Evolutionary conservation across 37 sponge, comb jelly and placozoan genomes (phyloP).

Genomic region (Cladorhizidae sp.): DNA sequence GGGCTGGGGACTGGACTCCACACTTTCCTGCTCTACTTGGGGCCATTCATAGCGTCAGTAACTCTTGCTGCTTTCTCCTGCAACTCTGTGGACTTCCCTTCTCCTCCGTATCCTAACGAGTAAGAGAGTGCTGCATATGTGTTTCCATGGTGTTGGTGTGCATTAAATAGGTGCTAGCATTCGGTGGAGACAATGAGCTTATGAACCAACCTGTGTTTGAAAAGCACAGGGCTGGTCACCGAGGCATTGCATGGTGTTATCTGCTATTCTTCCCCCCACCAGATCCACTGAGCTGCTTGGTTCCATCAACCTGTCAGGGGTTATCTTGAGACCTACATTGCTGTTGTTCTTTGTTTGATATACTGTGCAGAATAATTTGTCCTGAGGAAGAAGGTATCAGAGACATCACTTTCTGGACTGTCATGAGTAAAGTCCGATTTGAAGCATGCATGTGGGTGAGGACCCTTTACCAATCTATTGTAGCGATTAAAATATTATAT

Average conservation of each 20-base stretch:
- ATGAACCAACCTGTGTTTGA: too few relatives aligned
- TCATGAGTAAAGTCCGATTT: constrained; percentile 91
- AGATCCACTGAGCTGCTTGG: too few relatives aligned
- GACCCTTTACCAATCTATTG: background rate
- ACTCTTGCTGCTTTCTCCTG: constrained; percentile 98
- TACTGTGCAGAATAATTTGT: constrained; percentile 55
- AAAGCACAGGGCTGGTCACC: too few relatives aligned
- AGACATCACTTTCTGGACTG: constrained; percentile 76
- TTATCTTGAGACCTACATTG: too few relatives aligned
- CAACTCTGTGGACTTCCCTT: constrained; percentile 92
- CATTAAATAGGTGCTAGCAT: too few relatives aligned
- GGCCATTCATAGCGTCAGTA: constrained; percentile 99
- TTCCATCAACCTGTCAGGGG: too few relatives aligned
- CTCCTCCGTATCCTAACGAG: constrained; percentile 92
- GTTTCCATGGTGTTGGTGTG: too few relatives aligned
- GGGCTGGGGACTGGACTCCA: constrained; percentile 98
- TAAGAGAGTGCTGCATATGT: constrained; percentile 26
- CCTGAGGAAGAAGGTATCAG: constrained; percentile 47
- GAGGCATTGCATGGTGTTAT: too few relatives aligned
- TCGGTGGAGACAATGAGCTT: too few relatives aligned
- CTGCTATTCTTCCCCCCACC: too few relatives aligned
- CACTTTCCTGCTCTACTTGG: constrained; percentile 97
- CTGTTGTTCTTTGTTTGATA: too few relatives aligned
- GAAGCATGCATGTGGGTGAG: constrained; percentile 95
- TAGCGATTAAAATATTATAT: background rate